Conservation (phyloP, 2,113 vertebrate species). For the Baryphthengus martii region DNA sequence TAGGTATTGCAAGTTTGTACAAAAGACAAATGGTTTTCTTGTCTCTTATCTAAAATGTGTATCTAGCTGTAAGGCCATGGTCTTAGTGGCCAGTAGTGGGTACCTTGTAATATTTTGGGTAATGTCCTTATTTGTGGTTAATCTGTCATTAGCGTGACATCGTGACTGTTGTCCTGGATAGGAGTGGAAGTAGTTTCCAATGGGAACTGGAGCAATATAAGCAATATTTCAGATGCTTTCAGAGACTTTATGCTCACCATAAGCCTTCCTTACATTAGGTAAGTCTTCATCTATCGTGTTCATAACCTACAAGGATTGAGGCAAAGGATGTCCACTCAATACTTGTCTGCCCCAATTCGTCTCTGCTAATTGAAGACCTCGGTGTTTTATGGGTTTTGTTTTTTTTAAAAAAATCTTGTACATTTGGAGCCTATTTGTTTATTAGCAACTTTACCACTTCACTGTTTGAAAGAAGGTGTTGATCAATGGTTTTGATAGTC, state of each 20-base stretch:
- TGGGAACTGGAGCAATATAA: background rate
- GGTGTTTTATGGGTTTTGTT: background rate
- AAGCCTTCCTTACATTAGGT: background rate
- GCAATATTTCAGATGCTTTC: background rate
- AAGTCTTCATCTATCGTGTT: background rate
- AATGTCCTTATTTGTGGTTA: background rate
- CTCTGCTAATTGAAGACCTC: background rate
- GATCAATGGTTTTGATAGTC: background rate
- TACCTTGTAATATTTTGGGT: background rate
- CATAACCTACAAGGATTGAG: rapidly evolving
- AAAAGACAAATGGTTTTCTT: background rate
- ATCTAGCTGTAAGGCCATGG: background rate
- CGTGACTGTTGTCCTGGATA: background rate
- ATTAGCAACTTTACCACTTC: background rate
- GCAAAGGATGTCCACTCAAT: background rate
- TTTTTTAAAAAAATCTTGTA: background rate
- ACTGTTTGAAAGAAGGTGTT: background rate
- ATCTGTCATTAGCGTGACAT: background rate
- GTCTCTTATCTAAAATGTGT: background rate
- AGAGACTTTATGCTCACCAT: rapidly evolving
- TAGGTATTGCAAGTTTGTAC: background rate
- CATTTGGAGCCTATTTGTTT: background rate
- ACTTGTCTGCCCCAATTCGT: background rate
- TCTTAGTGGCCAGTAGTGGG: background rate
- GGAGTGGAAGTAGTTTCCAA: background rate